Conservation (phyloP, 2,797 vertebrate genomes). For the Myiotriccus ornatus region DNA sequence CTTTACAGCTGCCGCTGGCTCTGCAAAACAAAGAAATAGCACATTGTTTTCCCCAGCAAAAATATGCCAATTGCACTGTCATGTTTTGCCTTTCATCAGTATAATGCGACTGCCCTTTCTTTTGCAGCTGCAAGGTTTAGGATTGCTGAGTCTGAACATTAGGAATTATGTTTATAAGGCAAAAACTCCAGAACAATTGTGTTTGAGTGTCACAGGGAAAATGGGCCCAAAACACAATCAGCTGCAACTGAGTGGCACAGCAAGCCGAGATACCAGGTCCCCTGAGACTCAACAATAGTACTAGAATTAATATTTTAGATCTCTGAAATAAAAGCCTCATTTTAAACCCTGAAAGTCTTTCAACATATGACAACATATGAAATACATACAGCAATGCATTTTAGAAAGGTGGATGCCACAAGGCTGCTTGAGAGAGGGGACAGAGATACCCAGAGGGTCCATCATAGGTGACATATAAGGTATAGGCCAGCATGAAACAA, state of each 20-base stretch:
- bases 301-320: background rate
- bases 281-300: background rate
- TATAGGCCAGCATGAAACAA: background rate
- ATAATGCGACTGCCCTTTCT: background rate
- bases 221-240: background rate
- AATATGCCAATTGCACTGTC: background rate
- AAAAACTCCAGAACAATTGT: slow-evolving; percentile 17
- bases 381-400: background rate
- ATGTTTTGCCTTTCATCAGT: slow-evolving; percentile 30
- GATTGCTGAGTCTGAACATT: slow-evolving; percentile 8
- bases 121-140: slow-evolving; percentile 1
- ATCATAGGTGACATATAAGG: background rate
- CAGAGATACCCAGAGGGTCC: background rate
- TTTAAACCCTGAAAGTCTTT: slow-evolving; percentile 1
- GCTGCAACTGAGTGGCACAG: background rate
- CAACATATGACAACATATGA: background rate
- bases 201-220: background rate
- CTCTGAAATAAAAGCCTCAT: background rate
- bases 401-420: background rate
- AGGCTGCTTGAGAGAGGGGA: background rate
- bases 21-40: slow-evolving; percentile 51
- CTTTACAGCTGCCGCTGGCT: background rate
- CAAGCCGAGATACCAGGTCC: background rate
- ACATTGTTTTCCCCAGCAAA: background rate
- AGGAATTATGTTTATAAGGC: slow-evolving; percentile 16